Evolutionary conservation across 1,140 invertebrate genomes (phyloP).

Genomic region (Drosophila chauvacae): DNA sequence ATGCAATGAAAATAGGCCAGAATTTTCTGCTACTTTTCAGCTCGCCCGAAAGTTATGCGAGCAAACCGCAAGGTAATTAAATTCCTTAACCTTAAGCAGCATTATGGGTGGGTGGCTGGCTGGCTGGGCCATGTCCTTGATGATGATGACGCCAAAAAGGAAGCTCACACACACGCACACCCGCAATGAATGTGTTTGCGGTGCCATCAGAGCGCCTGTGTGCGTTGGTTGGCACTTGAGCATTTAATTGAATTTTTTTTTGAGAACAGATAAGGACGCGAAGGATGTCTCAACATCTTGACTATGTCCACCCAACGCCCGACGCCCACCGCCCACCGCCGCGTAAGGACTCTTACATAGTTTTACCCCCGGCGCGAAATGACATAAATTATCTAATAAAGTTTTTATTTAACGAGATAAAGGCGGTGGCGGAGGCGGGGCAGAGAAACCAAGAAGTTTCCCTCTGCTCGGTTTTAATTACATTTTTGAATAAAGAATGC

Average conservation of each 20-base stretch:
- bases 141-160: slow-evolving; percentile 38
- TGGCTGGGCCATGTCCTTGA: slow-evolving; percentile 46
- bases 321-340: neutral
- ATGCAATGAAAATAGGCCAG: slow-evolving; percentile 52
- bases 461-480: slow-evolving; percentile 44
- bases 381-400: slow-evolving; percentile 77
- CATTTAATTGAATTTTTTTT: slow-evolving; percentile 76
- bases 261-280: slow-evolving; percentile 45
- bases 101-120: slow-evolving; percentile 37
- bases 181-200: slow-evolving; percentile 67
- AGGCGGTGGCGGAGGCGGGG: neutral
- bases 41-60: slow-evolving; percentile 60
- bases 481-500: slow-evolving; percentile 44
- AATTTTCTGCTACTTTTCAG: slow-evolving; percentile 42
- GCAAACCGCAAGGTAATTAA: slow-evolving; percentile 71
- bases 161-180: slow-evolving; percentile 37
- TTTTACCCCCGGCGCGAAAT: slow-evolving; percentile 60
- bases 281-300: slow-evolving; percentile 56
- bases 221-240: slow-evolving; percentile 64
- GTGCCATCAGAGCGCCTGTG: slow-evolving; percentile 49
- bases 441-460: slow-evolving; percentile 22
- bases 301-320: slow-evolving; percentile 31
- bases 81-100: slow-evolving; percentile 70
- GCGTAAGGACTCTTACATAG: slow-evolving; percentile 47
- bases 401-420: slow-evolving; percentile 63